Percentiles rank a stretch among this genome's conserved stretches.
These are phyloP conservation scores for Enteromius viviparus DNA, from an alignment of 2,797 vertebrate genomes.

Conservation along the genomic window DNA sequence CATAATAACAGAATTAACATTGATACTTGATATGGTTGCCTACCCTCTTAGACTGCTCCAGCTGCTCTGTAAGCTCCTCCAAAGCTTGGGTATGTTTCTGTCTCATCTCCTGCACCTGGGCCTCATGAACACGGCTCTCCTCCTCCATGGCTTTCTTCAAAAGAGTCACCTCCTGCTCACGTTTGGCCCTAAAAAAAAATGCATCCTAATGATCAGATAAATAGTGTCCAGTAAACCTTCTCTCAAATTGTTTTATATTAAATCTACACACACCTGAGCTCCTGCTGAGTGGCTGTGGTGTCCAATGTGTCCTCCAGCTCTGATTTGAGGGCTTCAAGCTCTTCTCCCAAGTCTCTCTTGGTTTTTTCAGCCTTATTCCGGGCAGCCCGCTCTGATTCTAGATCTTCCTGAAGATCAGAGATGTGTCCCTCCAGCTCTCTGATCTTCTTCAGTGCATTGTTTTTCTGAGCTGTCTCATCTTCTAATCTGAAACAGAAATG, in stretches of 20 bases:
- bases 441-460: slow-evolving; percentile 87
- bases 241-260: neutral
- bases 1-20: neutral
- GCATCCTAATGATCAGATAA: neutral
- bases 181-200: slow-evolving; percentile 80
- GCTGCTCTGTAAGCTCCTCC: slow-evolving; percentile 90
- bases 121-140: slow-evolving; percentile 87
- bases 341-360: slow-evolving; percentile 91
- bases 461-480: slow-evolving; percentile 88
- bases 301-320: slow-evolving; percentile 97
- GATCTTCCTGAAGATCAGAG: slow-evolving; percentile 92
- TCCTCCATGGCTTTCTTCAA: slow-evolving; percentile 92
- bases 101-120: slow-evolving; percentile 92
- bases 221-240: neutral
- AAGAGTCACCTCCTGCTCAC: slow-evolving; percentile 91
- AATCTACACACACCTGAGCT: slow-evolving; percentile 76
- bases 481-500: slow-evolving; percentile 80
- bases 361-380: slow-evolving; percentile 91
- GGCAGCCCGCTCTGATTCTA: slow-evolving; percentile 86
- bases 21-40: neutral
- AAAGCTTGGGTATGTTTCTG: slow-evolving; percentile 90
- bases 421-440: slow-evolving; percentile 90
- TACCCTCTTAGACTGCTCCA: slow-evolving; percentile 94
- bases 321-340: slow-evolving; percentile 89
- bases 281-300: slow-evolving; percentile 92